These are phyloP conservation scores for Natator depressus DNA, from an alignment of 2,113 vertebrate species.

Conservation along the genomic window DNA sequence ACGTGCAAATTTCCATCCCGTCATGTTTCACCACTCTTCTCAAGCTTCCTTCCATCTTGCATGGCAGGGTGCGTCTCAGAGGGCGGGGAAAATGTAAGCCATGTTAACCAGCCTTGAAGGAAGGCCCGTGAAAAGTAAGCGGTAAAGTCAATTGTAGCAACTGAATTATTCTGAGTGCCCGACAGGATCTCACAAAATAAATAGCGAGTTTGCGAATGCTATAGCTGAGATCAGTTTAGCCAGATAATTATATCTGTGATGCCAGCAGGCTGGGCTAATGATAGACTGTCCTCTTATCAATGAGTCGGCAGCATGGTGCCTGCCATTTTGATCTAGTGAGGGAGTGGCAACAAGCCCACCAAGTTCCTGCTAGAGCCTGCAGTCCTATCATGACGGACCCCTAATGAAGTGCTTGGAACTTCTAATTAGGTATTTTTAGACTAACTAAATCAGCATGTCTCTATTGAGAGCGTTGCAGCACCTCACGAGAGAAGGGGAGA, in stretches of 20 bases:
- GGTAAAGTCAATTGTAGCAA: not conserved
- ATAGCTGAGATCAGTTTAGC: not conserved
- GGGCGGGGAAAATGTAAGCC: not conserved
- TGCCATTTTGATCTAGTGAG: not conserved
- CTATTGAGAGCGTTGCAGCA: not conserved
- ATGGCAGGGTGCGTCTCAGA: slow-evolving; percentile 30
- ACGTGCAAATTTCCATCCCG: not conserved
- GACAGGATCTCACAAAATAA: slow-evolving; percentile 27
- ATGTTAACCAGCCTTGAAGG: slow-evolving; percentile 15
- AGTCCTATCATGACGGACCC: not conserved
- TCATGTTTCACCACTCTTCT: not conserved
- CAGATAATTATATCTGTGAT: not conserved
- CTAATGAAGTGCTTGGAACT: slow-evolving; percentile 9
- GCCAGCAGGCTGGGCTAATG: slow-evolving; percentile 5
- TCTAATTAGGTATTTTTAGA: slow-evolving; percentile 33
- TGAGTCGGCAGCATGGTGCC: not conserved
- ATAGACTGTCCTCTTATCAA: not conserved
- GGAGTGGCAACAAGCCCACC: not conserved
- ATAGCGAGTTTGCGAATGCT: slow-evolving; percentile 48
- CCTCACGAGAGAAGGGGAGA: not conserved
- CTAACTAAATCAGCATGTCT: not conserved
- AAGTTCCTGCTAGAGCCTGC: slow-evolving; percentile 7
- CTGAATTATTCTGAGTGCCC: not conserved
- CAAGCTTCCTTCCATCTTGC: not conserved
- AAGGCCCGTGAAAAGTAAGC: not conserved